Percentiles rank a stretch among this genome's conserved stretches.
Conservation (phyloP, 2,113 vertebrate species). For the Turdus rufiventris region DNA sequence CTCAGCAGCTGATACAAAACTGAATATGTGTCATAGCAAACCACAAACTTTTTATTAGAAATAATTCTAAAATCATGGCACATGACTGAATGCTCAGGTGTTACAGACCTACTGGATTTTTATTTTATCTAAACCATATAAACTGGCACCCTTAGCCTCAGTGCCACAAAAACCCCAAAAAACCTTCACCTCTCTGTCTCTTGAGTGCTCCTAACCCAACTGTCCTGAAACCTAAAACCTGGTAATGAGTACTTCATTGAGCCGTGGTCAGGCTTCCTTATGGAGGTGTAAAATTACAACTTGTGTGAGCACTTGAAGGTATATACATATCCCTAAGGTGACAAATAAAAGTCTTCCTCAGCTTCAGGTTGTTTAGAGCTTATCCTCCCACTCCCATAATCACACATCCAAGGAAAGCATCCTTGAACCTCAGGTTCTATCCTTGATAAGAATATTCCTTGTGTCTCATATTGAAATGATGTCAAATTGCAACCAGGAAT, state of each 20-base stretch:
- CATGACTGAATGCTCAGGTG: not conserved
- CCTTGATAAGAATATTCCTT: not conserved
- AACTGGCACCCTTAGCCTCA: not conserved
- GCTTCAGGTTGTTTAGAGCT: not conserved
- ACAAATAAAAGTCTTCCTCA: not conserved
- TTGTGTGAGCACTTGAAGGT: not conserved
- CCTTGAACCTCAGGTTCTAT: not conserved
- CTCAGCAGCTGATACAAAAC: not conserved
- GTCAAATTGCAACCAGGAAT: not conserved
- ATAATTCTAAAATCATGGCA: not conserved
- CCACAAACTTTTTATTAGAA: not conserved
- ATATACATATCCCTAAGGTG: not conserved
- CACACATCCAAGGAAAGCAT: not conserved
- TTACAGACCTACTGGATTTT: not conserved
- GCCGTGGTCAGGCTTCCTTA: not conserved
- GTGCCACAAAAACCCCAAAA: not conserved
- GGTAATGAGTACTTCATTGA: not conserved
- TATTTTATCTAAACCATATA: not conserved
- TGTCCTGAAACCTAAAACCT: not conserved
- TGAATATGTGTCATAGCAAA: not conserved
- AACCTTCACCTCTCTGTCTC: not conserved
- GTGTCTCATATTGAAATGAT: rapidly evolving
- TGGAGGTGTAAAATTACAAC: not conserved
- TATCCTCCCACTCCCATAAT: not conserved
- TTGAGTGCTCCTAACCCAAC: not conserved